Conservation (phyloP, 2,888 invertebrate genomes). For the Carabus problematicus region DNA sequence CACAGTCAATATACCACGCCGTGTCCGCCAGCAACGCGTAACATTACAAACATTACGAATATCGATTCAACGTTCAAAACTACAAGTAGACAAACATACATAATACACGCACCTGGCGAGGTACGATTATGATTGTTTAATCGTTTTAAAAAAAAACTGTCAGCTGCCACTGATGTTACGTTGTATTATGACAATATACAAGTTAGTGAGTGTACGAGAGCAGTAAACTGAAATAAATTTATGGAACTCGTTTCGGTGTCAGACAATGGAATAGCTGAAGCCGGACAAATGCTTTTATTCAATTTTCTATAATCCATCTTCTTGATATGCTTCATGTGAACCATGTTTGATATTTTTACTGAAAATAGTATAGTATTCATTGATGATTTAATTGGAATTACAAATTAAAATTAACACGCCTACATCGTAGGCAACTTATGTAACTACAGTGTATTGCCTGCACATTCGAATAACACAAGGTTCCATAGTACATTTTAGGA, state of each 20-base stretch:
- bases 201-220: too few relatives aligned
- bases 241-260: neutral
- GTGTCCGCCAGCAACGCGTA: conserved; percentile 23
- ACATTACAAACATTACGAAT: conserved; percentile 41
- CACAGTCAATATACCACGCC: conserved; percentile 39
- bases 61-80: conserved; percentile 28
- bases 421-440: too few relatives aligned
- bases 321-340: conserved; percentile 5
- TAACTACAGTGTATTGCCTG: neutral
- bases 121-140: too few relatives aligned
- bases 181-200: too few relatives aligned
- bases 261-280: conserved; percentile 21
- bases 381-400: too few relatives aligned
- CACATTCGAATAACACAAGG: too few relatives aligned
- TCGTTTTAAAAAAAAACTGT: too few relatives aligned
- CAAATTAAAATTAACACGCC: too few relatives aligned
- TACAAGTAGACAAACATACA: neutral
- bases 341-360: neutral
- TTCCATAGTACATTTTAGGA: neutral
- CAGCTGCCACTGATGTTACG: too few relatives aligned
- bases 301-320: conserved; percentile 32
- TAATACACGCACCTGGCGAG: conserved; percentile 2
- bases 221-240: neutral
- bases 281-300: conserved; percentile 31
- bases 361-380: too few relatives aligned